Evolutionary conservation across 1,140 invertebrate genomes (phyloP).

Genomic region (Cydia splendana): DNA sequence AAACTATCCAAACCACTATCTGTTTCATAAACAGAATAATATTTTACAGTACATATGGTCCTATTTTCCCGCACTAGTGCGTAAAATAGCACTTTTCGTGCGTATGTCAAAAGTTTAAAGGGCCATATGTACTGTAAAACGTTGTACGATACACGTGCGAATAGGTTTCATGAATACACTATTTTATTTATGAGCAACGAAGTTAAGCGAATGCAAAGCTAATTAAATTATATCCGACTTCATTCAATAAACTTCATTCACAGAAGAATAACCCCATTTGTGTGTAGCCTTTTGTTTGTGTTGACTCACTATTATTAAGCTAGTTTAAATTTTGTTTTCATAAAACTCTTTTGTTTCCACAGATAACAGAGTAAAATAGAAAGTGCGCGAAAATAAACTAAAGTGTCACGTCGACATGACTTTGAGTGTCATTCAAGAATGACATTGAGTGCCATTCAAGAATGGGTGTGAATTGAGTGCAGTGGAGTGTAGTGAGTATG

Average conservation of each 20-base stretch:
- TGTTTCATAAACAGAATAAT: no score
- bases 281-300: constrained; percentile 1
- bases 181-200: neutral
- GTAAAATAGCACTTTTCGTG: no score
- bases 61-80: no score
- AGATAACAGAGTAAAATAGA: neutral
- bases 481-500: constrained; percentile 36
- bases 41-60: no score
- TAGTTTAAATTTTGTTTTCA: neutral
- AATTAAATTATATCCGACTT: constrained; percentile 2
- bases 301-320: neutral
- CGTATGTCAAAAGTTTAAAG: no score
- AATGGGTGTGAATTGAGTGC: constrained; percentile 2
- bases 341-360: neutral
- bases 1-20: no score
- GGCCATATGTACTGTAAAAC: no score
- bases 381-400: neutral
- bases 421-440: neutral
- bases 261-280: neutral
- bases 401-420: neutral
- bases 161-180: neutral
- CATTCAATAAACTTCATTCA: neutral
- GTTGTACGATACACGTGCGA: no score
- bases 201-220: neutral
- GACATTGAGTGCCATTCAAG: neutral